phyloP scores from a whole-genome alignment of 2,113 vertebrate genomes.

The Pluvialis apricaria region DNA sequence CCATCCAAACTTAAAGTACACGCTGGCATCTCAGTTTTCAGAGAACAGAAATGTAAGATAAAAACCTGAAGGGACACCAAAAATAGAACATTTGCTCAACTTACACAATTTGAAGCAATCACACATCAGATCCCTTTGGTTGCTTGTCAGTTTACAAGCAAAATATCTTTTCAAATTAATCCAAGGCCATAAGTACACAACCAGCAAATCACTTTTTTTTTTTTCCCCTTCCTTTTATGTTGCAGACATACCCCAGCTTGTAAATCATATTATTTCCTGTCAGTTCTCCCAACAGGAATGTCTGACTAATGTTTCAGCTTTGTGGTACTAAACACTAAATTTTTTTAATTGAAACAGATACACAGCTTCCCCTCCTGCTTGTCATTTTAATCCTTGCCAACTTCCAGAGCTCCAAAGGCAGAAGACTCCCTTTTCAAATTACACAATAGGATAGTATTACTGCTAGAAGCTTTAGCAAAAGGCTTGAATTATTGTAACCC shows the following conservation, averaged over 20 bases:
- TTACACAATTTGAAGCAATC: neutral
- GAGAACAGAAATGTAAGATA: neutral
- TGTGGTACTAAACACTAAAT: neutral
- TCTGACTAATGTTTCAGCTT: slow-evolving; percentile 18
- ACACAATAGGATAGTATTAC: neutral
- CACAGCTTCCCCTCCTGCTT: neutral
- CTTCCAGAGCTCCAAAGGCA: neutral
- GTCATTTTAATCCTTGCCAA: neutral
- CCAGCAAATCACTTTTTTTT: neutral
- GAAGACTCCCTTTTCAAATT: neutral
- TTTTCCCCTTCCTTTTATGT: neutral
- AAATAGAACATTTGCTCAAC: neutral
- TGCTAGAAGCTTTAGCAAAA: neutral
- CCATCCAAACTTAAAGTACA: neutral
- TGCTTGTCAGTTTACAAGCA: neutral
- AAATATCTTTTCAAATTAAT: neutral
- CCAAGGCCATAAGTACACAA: neutral
- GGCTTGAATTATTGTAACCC: neutral
- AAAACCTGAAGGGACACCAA: neutral
- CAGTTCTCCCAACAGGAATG: neutral
- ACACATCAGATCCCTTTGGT: neutral
- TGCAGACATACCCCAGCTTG: neutral
- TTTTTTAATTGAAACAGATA: slow-evolving; percentile 8
- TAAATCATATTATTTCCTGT: slow-evolving; percentile 14
- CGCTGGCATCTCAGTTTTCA: neutral